Conservation (phyloP, 2,888 invertebrate species). For the Dorcus hopei region DNA sequence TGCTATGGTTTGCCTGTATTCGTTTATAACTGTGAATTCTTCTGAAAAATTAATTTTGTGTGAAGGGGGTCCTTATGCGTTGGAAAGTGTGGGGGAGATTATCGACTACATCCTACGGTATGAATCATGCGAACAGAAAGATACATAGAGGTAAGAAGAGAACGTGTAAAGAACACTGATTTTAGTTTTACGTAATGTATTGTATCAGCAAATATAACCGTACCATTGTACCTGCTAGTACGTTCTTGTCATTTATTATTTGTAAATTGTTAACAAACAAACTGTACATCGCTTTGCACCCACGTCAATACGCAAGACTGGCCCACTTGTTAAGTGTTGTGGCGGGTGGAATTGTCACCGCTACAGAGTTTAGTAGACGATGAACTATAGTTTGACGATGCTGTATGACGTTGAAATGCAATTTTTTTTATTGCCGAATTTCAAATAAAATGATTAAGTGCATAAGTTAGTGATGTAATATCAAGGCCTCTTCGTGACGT, state of each 20-base stretch:
- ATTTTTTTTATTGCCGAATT: too few species aligned
- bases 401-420: neutral
- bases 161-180: neutral
- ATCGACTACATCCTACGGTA: too few species aligned
- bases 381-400: neutral
- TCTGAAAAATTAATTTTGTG: too few species aligned
- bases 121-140: too few species aligned
- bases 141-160: neutral
- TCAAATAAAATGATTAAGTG: neutral
- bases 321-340: conserved; percentile 19
- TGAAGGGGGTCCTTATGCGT: too few species aligned
- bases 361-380: neutral
- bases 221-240: neutral
- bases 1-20: too few species aligned
- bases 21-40: too few species aligned
- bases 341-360: conserved; percentile 3
- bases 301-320: conserved; percentile 19
- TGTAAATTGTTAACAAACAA: neutral
- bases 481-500: conserved; percentile 31
- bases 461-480: conserved; percentile 26
- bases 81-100: too few species aligned
- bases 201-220: neutral
- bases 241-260: neutral
- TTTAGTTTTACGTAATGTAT: neutral
- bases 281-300: conserved; percentile 13